Base-by-base conservation (phyloP, 2,888 invertebrate genomes). In the Nectonema munidae region DNA sequence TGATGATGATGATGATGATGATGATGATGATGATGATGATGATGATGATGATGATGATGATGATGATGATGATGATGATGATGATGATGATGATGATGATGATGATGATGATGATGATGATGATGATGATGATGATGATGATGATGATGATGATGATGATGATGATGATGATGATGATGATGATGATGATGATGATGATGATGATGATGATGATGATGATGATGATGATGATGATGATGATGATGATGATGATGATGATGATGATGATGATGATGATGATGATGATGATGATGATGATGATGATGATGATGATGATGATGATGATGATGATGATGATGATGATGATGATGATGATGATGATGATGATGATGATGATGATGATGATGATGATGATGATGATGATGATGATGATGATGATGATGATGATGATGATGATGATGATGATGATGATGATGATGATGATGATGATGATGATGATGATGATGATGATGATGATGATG, bases 1-100 rank as follows among this genome's bases (percentile, higher is more conserved):
- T 9, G 25, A 25, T 25, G 25, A 9, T 9, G 25, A 25, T 9
- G 9, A 9, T 9, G 25, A 25, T 25, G n/a, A 25, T 25, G 25
- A 25, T 25, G n/a, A 25, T 25, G n/a, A 25, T 25, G n/a, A 25
- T 25, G n/a, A 25, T 25, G n/a, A 25, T 25, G n/a, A 25, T 25
- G n/a, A 25, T 25, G n/a, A 25, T 9, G n/a, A 25, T n/a, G n/a
- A 9, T 9, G 25, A 25, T 25, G 25, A 9, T 9, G 25, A 25
- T 9, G 9, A 9, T 9, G 25, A 25, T 25, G n/a, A 25, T 25
- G 25, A 25, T 25, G n/a, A 25, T 25, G n/a, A 25, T 25, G n/a
- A 25, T 25, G n/a, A 25, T 25, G n/a, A 25, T 25, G n/a, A 25
- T 25, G n/a, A 25, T 25, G n/a, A 25, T 9, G n/a, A 25, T n/a